Evolutionary conservation across 2,888 invertebrate species (phyloP), one percentile per base, ranked within the genome.

Genomic region (Hedya salicella): DNA sequence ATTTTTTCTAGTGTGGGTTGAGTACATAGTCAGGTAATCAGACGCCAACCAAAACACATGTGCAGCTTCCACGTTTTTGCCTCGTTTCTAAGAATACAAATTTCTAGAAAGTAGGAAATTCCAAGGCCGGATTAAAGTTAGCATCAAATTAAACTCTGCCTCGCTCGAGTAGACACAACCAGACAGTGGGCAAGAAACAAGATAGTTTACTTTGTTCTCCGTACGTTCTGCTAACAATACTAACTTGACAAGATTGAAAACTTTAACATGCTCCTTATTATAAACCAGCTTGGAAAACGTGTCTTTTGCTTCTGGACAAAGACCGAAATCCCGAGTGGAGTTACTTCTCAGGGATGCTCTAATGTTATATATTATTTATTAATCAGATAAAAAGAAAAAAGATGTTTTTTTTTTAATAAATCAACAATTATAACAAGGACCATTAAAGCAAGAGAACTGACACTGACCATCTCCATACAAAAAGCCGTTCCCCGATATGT

Each of bases 121-220:
- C 6, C 44, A 13, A n/a, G 42, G 13, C 25, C 30, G 21, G 16
- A 56, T 30, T n/a, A 39, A 53, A 40, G 14, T 25, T 25, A 16
- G 42, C 42, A 14, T 40, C 21, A 54, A 54, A 40, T 54, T 14
- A 54, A 54, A 54, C 14, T 40, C 14, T n/a, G n/a, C n/a, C 44
- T 40, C 14, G 42, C 17, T 17, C 13, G 30, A 52, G 14, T 8
- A 14, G 8, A 44, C 16, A 13, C 14, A 25, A 25, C 14, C 54
- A 11, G 54, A 11, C 25, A 11, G 9, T 54, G 40, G 13, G 25
- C 30, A 44, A 36, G 19, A 36, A 44, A 42, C 44, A 30, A 42
- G 25, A 16, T 30, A 54, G 25, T 56, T 56, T 30, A 16, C 40
- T 42, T 42, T 25, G 42, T 14, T 21, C 25, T 42, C 9, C 39